A percentile compares a stretch with the other conserved stretches of the same genome.
These are phyloP conservation scores for Cliona cf. orientalis DNA, from an alignment of 37 sponge, comb jelly and placozoan species.

Conservation along the genomic window DNA sequence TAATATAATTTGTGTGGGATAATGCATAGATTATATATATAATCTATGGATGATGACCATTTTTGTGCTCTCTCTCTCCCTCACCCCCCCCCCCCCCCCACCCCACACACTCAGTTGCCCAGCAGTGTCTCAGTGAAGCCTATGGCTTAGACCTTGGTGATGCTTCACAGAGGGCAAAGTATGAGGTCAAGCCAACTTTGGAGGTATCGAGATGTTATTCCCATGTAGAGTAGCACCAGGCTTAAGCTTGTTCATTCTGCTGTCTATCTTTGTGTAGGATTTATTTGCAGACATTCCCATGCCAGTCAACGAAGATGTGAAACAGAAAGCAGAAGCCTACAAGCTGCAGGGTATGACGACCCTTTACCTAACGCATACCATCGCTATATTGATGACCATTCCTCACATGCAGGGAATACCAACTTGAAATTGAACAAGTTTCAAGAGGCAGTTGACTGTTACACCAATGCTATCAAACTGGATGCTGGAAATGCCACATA, in stretches of 20 bases:
- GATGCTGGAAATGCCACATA: slow-evolving; percentile 54
- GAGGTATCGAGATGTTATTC: slow-evolving; percentile 20
- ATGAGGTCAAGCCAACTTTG: slow-evolving; percentile 1
- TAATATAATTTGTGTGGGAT: not conserved
- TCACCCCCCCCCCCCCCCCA: too few species aligned
- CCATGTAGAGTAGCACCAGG: not conserved
- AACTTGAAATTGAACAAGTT: slow-evolving; percentile 51
- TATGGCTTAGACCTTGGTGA: slow-evolving; percentile 30
- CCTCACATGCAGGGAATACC: slow-evolving; percentile 50
- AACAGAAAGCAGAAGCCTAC: slow-evolving; percentile 33
- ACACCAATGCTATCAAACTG: slow-evolving; percentile 58
- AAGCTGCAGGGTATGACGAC: slow-evolving; percentile 46
- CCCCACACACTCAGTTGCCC: slow-evolving; percentile 61
- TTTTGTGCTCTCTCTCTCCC: too few species aligned
- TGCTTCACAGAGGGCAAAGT: not conserved
- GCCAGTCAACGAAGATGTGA: slow-evolving; percentile 5
- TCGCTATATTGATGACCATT: too few species aligned
- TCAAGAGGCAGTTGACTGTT: slow-evolving; percentile 46
- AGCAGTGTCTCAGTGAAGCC: slow-evolving; percentile 53
- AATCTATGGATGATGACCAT: too few species aligned
- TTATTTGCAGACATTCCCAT: not conserved
- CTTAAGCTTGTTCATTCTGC: not conserved
- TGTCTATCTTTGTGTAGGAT: slow-evolving; percentile 8
- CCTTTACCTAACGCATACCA: not conserved
- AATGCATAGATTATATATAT: not conserved